Conservation (phyloP, 2,888 invertebrate genomes). For the Camptogramma bilineatum region DNA sequence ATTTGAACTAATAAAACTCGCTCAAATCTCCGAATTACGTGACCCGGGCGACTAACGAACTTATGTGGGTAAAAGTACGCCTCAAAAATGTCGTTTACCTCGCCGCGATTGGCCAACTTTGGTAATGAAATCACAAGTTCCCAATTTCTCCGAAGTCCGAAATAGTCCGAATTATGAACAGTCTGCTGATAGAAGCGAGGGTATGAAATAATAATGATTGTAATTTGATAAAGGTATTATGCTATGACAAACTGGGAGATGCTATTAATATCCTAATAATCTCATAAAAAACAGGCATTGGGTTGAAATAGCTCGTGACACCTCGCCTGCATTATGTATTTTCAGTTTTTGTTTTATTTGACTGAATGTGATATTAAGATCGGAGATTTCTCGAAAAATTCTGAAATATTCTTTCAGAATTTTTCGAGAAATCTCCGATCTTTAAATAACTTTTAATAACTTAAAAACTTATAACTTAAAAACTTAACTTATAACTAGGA, state of each 20-base stretch:
- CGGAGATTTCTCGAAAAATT: too few species aligned
- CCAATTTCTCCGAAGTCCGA: slow-evolving; percentile 18
- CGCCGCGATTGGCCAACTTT: slow-evolving; percentile 25
- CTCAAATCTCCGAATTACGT: slow-evolving; percentile 52
- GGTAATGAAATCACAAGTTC: slow-evolving; percentile 35
- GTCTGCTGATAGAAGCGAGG: not conserved
- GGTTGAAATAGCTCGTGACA: too few species aligned
- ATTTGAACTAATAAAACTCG: slow-evolving; percentile 52
- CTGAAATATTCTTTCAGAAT: too few species aligned
- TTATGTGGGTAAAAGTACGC: slow-evolving; percentile 27
- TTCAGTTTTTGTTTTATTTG: too few species aligned
- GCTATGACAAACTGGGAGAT: not conserved
- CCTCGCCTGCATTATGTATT: too few species aligned
- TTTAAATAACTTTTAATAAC: too few species aligned
- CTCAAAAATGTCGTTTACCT: slow-evolving; percentile 42
- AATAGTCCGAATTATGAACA: slow-evolving; percentile 20
- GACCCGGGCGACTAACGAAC: slow-evolving; percentile 46
- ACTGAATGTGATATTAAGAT: too few species aligned
- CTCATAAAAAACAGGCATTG: too few species aligned
- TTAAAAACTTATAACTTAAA: too few species aligned
- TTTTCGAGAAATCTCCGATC: too few species aligned
- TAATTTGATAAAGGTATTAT: not conserved
- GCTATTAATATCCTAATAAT: too few species aligned
- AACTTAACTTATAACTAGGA: not conserved
- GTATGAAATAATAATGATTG: not conserved